Conservation (phyloP, 2,113 vertebrate genomes). For the Pristiophorus japonicus region DNA sequence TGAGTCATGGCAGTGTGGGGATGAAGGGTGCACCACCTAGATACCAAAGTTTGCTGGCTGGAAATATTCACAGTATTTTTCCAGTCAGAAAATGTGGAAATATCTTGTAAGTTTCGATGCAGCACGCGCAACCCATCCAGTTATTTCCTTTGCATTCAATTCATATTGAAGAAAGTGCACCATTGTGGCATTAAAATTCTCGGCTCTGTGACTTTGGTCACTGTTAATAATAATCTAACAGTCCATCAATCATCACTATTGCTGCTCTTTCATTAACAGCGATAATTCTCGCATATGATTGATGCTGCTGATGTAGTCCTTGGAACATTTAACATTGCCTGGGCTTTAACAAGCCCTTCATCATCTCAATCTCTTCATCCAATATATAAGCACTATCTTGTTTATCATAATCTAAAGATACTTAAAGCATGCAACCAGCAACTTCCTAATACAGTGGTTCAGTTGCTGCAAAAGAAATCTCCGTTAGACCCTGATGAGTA, state of each 20-base stretch:
- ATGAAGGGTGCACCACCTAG: neutral
- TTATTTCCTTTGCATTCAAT: neutral
- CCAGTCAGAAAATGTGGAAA: neutral
- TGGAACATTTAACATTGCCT: constrained; percentile 62
- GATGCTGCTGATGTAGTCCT: constrained; percentile 65
- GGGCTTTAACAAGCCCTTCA: constrained; percentile 65
- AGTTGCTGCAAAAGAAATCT: constrained; percentile 28
- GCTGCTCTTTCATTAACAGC: constrained; percentile 82
- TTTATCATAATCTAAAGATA: constrained; percentile 98
- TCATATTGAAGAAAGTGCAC: neutral
- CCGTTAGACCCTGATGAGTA: neutral
- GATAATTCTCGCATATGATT: constrained; percentile 80
- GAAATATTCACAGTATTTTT: neutral
- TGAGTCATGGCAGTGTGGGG: too few relatives aligned
- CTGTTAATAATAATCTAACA: constrained; percentile 77
- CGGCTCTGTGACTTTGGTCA: constrained; percentile 61
- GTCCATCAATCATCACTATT: constrained; percentile 83
- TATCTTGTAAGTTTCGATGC: neutral
- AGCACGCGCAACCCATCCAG: neutral
- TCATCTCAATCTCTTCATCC: constrained; percentile 88
- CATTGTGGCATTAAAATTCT: constrained; percentile 53
- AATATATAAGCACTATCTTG: constrained; percentile 77
- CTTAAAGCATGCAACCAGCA: constrained; percentile 67
- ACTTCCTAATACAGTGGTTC: constrained; percentile 24
- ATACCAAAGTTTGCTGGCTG: neutral